These are phyloP conservation scores for Sepiola atlantica DNA, from an alignment of 2,888 invertebrate species.

Conservation along the genomic window DNA sequence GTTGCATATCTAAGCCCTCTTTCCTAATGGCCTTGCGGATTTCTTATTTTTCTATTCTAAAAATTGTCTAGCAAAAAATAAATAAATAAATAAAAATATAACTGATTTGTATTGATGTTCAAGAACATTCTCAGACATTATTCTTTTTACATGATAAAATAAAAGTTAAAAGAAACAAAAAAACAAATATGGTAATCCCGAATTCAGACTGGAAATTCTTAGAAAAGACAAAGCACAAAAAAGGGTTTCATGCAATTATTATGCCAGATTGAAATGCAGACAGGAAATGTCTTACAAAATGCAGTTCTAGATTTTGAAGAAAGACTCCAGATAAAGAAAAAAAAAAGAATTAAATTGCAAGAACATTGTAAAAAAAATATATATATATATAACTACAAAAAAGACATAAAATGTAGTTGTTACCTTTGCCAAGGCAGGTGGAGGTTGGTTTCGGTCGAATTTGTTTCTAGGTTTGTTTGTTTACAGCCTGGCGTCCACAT, in stretches of 20 bases:
- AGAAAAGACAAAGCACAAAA: too few species aligned
- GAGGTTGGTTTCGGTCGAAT: too few species aligned
- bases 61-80: too few species aligned
- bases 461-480: too few species aligned
- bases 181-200: not conserved
- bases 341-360: not conserved
- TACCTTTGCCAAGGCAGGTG: too few species aligned
- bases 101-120: not conserved
- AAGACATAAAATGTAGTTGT: too few species aligned
- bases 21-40: too few species aligned
- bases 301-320: not conserved
- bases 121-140: not conserved
- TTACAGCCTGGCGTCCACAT: too few species aligned
- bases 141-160: not conserved
- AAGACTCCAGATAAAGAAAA: not conserved
- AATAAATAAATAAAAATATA: too few species aligned
- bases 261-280: not conserved
- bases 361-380: not conserved
- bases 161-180: too few species aligned
- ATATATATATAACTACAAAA: not conserved
- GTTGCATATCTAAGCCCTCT: too few species aligned
- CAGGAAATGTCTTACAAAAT: not conserved
- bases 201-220: not conserved
- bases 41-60: too few species aligned
- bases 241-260: not conserved